A percentile compares a stretch with the other conserved stretches of the same genome.
Conservation (phyloP, 1,140 invertebrate species). For the Vanessa atalanta region DNA sequence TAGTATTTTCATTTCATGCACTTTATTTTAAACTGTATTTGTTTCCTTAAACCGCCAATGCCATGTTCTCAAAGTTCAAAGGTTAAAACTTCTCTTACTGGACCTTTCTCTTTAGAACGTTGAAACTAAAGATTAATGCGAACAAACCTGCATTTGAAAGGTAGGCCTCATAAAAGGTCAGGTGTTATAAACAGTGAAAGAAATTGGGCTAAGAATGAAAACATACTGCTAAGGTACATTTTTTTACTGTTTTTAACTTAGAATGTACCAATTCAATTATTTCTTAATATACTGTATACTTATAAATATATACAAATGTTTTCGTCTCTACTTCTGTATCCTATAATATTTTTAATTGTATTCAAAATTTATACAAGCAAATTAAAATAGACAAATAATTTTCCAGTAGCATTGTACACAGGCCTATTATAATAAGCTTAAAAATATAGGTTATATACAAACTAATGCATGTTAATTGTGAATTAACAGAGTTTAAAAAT, state of each 20-base stretch:
- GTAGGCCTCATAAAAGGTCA: background rate
- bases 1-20: conserved; percentile 70
- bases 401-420: no score
- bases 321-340: no score
- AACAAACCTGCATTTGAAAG: background rate
- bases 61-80: conserved; percentile 4
- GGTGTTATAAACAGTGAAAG: background rate
- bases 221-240: no score
- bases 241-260: no score
- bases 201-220: background rate
- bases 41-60: conserved; percentile 31
- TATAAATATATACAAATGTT: no score
- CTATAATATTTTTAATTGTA: no score
- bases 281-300: no score
- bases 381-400: no score
- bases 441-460: background rate
- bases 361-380: no score
- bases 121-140: background rate
- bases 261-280: no score
- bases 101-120: no score
- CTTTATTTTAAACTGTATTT: conserved; percentile 59
- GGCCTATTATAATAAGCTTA: background rate
- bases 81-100: no score
- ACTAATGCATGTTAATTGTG: conserved; percentile 29
- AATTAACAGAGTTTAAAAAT: conserved; percentile 11